Base-by-base conservation (phyloP, 2,797 vertebrate genomes). In the Diglossa cyanea region DNA sequence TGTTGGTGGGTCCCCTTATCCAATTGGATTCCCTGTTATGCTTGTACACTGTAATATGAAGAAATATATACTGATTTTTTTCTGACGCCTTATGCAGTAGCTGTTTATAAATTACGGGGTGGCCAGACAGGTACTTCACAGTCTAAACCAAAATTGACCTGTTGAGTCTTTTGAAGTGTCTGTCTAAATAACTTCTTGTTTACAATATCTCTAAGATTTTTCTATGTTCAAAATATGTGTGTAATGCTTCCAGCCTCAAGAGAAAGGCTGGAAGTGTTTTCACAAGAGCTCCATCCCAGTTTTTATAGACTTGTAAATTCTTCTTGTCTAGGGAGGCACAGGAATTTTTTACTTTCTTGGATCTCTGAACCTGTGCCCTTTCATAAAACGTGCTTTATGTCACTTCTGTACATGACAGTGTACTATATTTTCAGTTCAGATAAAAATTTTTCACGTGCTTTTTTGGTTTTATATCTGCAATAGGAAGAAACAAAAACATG, bases 261-360 rank as follows among this genome's bases (percentile, higher is more conserved):
- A 88, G 51, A 58, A 84, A 44, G 11, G 9, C 24, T 17, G 72
- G 13, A 68, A 68, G 28, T 10, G 17, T 66, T 92, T 68, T 39
- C 45, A 70, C 31, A 31, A 48, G n/a, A 70, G 14, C 54, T 91
- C 58, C 55, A 86, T 42, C 17, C 21, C 2, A 13, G 14, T 67
- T 79, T 94, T 87, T 78, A 60, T 18, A 60, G 39, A 50, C 30
- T 21, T 92, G 57, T 54, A 94, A 84, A 81, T 42, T 79, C 21
- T 47, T 17, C 35, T 67, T 60, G 6, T 83, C 75, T 58, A 31
- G 25, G 35, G 23, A 81, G 25, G 13, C 31, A 44, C 10, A 6
- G 33, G 20, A 74, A 17, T 60, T 72, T 91, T 88, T 88, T 53
- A 73, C 16, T 44, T 67, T 3, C 4, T 19, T 60, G 15, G 14